phyloP scores from a whole-genome alignment of 2,113 vertebrate genomes.

The Oncorhynchus keta region DNA sequence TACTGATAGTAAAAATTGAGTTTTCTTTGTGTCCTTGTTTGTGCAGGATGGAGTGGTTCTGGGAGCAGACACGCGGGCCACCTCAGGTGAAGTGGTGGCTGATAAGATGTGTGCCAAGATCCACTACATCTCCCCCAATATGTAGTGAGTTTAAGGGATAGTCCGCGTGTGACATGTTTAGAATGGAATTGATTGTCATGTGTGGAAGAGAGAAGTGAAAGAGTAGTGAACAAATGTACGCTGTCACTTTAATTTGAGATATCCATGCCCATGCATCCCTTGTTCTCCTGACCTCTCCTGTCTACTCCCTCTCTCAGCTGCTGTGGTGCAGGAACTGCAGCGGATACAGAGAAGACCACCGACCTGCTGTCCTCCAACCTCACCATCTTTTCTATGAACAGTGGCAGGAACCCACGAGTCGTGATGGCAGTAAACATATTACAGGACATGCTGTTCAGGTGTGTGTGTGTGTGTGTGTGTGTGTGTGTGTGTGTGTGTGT shows the following conservation, averaged over 20 bases:
- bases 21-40: not conserved
- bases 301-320: slow-evolving; percentile 53
- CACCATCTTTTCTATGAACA: slow-evolving; percentile 70
- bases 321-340: slow-evolving; percentile 76
- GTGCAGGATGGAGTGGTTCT: slow-evolving; percentile 76
- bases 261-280: too few species aligned
- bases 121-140: slow-evolving; percentile 76
- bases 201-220: too few species aligned
- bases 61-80: slow-evolving; percentile 75
- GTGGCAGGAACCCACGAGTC: slow-evolving; percentile 65
- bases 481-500: too few species aligned
- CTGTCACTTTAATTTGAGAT: too few species aligned
- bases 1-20: too few species aligned
- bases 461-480: too few species aligned
- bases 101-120: slow-evolving; percentile 76
- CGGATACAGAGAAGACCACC: slow-evolving; percentile 74
- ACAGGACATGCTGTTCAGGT: slow-evolving; percentile 75
- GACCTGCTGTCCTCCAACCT: slow-evolving; percentile 73
- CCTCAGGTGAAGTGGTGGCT: slow-evolving; percentile 69
- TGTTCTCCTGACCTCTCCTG: too few species aligned
- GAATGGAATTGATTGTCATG: too few species aligned
- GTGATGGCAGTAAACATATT: slow-evolving; percentile 72
- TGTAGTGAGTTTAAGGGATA: slow-evolving; percentile 64
- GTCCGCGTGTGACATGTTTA: too few species aligned
- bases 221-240: too few species aligned